Base-by-base conservation (phyloP, 2,888 invertebrate species). In the Catonia carolina region DNA sequence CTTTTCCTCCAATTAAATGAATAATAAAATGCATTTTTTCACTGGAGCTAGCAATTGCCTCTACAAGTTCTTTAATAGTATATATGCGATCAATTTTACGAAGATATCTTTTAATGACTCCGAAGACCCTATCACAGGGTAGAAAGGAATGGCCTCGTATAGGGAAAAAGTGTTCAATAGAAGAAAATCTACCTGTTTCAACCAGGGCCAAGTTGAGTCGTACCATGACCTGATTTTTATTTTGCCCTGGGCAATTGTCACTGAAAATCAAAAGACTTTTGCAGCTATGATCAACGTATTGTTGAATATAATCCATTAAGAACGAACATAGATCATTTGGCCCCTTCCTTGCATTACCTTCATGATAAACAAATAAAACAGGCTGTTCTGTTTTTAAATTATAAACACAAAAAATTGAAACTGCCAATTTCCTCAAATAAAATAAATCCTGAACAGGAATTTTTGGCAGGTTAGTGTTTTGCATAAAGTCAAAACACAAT, bases 401-500 rank as follows among this genome's bases (percentile, higher is more conserved):
- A 22, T 41, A 41, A 22, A 41, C 22, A 15, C 41, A 41, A 41
- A 41, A 41, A 41, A 41, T 7, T 18, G 41, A 41, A 22, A 41
- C 41, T 41, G 17, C 22, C 41, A 41, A 22, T 41, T 41, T 18
- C 41, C 17, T 18, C 41, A 41, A 41, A 22, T 41, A 41, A 22
- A 41, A 41, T 15, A 41, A 15, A 20, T 41, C 41, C 8, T n/a
- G n/a, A n/a, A n/a, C n/a, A n/a, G n/a, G n/a, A n/a, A n/a, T n/a
- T n/a, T n/a, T n/a, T n/a, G n/a, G 41, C 18, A 41, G 39, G 15
- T 39, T 15, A n/a, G 18, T 18, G 18, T 57, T 60, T 36, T 57
- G 57, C 60, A 60, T 60, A 39, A 18, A 60, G 51, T 60, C 57
- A 18, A 58, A 57, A 53, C 41, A 45, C 53, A 61, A 57, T 23